These are phyloP conservation scores for Berghia stephanieae DNA, from an alignment of 1,140 invertebrate species.

Conservation along the genomic window DNA sequence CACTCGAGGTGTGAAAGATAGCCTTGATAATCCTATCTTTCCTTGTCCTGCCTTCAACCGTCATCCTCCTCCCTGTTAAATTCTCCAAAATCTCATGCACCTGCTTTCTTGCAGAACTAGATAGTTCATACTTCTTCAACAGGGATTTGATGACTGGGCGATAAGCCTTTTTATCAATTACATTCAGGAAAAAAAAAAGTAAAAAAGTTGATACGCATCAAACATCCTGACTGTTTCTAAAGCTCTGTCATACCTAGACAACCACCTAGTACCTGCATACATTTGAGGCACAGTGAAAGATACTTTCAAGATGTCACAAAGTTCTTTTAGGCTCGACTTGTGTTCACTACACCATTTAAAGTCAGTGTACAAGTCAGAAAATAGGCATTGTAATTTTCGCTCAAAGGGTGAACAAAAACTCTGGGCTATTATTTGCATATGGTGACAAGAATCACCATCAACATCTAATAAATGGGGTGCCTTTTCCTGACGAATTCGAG, in stretches of 20 bases:
- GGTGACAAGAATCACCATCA: constrained; percentile 53
- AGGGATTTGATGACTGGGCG: background rate
- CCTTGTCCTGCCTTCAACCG: constrained; percentile 35
- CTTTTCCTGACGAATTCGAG: constrained; percentile 33
- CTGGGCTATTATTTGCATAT: constrained; percentile 46
- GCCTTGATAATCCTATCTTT: constrained; percentile 33
- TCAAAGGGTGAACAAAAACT: constrained; percentile 49
- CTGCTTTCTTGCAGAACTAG: constrained; percentile 10
- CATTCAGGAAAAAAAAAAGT: constrained; percentile 34
- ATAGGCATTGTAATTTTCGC: constrained; percentile 36
- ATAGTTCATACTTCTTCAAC: constrained; percentile 12
- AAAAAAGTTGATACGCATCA: constrained; percentile 40
- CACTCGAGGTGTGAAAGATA: constrained; percentile 21
- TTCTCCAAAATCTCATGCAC: constrained; percentile 18
- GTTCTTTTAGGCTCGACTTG: constrained; percentile 36
- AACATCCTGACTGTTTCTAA: constrained; percentile 30
- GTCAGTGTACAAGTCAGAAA: constrained; percentile 44
- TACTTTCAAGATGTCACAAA: constrained; percentile 40
- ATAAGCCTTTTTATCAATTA: constrained; percentile 15
- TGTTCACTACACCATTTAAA: constrained; percentile 49
- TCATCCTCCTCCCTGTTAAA: constrained; percentile 30
- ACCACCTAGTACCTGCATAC: constrained; percentile 42
- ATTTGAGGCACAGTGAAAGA: constrained; percentile 43
- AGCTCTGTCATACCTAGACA: constrained; percentile 47
- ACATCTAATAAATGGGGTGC: constrained; percentile 49